Conservation (phyloP, 2,113 vertebrate genomes). For the Notarius lentiginosus region DNA sequence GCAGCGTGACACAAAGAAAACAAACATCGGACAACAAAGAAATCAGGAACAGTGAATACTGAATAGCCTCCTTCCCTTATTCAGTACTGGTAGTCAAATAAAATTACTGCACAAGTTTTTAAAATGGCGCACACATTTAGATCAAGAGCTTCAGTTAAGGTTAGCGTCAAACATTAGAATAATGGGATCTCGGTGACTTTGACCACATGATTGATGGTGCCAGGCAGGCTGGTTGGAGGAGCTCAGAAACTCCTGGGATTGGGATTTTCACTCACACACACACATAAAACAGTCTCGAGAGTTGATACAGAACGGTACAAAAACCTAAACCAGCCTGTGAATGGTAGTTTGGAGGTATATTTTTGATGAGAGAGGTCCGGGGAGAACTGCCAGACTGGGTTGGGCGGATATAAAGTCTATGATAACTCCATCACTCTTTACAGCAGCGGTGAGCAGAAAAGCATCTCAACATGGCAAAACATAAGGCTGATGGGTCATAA, state of each 20-base stretch:
- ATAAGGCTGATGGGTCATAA: neutral
- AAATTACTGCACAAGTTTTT: neutral
- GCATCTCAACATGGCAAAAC: neutral
- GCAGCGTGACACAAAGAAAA: neutral
- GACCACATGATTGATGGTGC: neutral
- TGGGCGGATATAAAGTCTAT: neutral
- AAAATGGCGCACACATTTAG: neutral
- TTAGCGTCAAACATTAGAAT: neutral
- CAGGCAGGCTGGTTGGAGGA: neutral
- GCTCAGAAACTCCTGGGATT: neutral
- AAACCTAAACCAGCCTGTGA: neutral
- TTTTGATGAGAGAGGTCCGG: neutral
- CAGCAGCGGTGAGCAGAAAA: neutral
- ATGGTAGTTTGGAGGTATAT: neutral
- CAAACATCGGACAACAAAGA: slow-evolving; percentile 14
- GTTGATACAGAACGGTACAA: neutral
- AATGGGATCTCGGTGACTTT: neutral
- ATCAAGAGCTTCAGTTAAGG: neutral
- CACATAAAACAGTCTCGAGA: neutral
- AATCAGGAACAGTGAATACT: neutral
- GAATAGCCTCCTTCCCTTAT: neutral
- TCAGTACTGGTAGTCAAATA: neutral
- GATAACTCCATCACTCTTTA: neutral
- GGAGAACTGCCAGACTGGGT: neutral
- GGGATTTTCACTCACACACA: neutral